These are phyloP conservation scores for Pomacea maculata DNA, from an alignment of 1,140 invertebrate genomes.

Conservation along the genomic window DNA sequence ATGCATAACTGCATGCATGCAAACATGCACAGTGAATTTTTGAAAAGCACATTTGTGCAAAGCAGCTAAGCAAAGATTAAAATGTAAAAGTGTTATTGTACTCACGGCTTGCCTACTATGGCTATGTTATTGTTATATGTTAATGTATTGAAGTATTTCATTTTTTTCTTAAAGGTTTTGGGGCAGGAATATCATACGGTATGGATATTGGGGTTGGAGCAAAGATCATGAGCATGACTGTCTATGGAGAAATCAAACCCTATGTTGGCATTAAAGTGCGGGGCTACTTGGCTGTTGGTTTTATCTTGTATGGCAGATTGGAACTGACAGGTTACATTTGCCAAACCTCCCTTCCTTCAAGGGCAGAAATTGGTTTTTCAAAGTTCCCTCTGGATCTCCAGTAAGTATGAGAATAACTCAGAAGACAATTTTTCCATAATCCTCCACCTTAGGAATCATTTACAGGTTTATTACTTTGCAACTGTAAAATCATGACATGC, in stretches of 20 bases:
- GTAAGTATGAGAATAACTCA: slow-evolving; percentile 31
- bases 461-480: too few species aligned
- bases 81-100: too few species aligned
- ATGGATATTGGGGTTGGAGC: slow-evolving; percentile 37
- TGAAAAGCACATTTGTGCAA: too few species aligned
- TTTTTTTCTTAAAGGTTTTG: slow-evolving; percentile 33
- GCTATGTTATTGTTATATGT: too few species aligned
- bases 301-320: slow-evolving; percentile 38
- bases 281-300: slow-evolving; percentile 23
- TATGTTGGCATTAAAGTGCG: slow-evolving; percentile 32
- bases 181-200: slow-evolving; percentile 42
- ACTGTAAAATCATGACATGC: too few species aligned
- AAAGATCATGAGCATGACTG: slow-evolving; percentile 38
- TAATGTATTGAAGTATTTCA: background rate
- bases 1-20: too few species aligned
- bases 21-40: too few species aligned
- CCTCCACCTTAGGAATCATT: too few species aligned
- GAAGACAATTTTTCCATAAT: too few species aligned
- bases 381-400: slow-evolving; percentile 46
- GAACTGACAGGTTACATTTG: slow-evolving; percentile 40
- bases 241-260: slow-evolving; percentile 25
- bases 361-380: slow-evolving; percentile 42
- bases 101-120: too few species aligned
- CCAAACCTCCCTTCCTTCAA: slow-evolving; percentile 39
- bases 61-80: too few species aligned